Evolutionary conservation across 2,113 vertebrate species (phyloP).

Genomic region (Syngnathus scovelli): DNA sequence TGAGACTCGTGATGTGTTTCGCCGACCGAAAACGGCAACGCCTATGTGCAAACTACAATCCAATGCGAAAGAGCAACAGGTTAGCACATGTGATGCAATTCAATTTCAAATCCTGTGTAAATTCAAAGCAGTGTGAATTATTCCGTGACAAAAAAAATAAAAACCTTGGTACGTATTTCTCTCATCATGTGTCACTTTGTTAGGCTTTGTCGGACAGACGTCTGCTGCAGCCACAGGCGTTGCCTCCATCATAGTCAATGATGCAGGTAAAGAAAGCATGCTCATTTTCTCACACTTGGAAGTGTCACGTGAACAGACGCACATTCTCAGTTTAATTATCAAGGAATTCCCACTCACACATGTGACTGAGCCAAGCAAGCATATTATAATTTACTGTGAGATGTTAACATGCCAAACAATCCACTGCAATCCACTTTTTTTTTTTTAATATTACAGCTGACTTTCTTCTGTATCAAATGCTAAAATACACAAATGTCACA

Average conservation of each 20-base stretch:
- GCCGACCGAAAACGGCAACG: background rate
- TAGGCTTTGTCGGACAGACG: constrained; percentile 87
- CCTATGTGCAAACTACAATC: background rate
- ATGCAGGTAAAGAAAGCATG: constrained; percentile 76
- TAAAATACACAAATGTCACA: background rate
- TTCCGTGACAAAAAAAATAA: background rate
- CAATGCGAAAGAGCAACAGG: background rate
- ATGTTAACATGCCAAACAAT: background rate
- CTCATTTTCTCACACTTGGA: background rate
- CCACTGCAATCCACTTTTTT: background rate
- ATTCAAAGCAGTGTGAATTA: background rate
- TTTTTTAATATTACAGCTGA: background rate
- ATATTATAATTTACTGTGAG: constrained; percentile 11
- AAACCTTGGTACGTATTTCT: background rate
- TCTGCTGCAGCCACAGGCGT: constrained; percentile 84
- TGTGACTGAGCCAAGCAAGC: constrained; percentile 18
- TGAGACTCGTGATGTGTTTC: background rate
- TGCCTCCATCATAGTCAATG: constrained; percentile 88
- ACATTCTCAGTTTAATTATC: background rate
- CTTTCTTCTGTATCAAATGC: background rate
- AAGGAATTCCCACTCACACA: background rate
- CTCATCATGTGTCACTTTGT: constrained; percentile 9
- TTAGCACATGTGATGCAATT: background rate
- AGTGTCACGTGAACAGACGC: background rate
- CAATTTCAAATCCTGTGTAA: background rate